Base-by-base conservation (phyloP, 1,140 invertebrate species). In the Ditylenchus dipsaci region DNA sequence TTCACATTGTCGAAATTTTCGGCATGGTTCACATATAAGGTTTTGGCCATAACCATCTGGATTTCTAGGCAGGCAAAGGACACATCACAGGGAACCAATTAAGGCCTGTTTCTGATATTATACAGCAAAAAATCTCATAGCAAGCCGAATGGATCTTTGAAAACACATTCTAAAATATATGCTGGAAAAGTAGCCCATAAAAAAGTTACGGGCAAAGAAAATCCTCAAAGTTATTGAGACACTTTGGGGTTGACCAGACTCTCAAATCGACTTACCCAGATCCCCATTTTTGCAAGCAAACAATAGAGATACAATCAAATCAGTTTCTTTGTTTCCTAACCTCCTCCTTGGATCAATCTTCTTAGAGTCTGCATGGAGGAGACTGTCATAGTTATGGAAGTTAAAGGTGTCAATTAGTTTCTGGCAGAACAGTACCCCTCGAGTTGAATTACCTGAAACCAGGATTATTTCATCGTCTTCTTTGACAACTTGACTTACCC, bases 301-400 rank as follows among this genome's bases (percentile, higher is more conserved):
- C 8, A 97, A 86, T 8, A 97, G 85, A 85, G 91, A 92, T 3
- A 96, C 92, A 73, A 97, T 61, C 69, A 90, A 90, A n/a, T 93
- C 86, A 0, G 91, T 92, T 82, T 92, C 92, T 0, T 90, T 90
- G 84, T 95, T 92, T 80, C 91, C 92, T 79, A 91, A 90, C 83
- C 91, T 90, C 65, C 91, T 88, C 73, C 94, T 88, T 0, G 93
- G 93, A 84, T 95, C 93, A 68, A 78, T 80, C 80, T 90, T 90
- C 81, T 96, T 96, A 80, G 92, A 90, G 7, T 90, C 89, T 5
- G 91, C 90, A 81, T 96, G 92, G 74, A 90, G 89, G 49, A 97
- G 86, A 84, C 94, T 95, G 76, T 97, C 95, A 79, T 95, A 97
- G 78, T 95, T 91, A 85, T 97, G 95, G 84, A 97, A 97, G 81